These are phyloP conservation scores for Macrotus californicus DNA, from an alignment of 2,113 vertebrate species.

Conservation along the genomic window DNA sequence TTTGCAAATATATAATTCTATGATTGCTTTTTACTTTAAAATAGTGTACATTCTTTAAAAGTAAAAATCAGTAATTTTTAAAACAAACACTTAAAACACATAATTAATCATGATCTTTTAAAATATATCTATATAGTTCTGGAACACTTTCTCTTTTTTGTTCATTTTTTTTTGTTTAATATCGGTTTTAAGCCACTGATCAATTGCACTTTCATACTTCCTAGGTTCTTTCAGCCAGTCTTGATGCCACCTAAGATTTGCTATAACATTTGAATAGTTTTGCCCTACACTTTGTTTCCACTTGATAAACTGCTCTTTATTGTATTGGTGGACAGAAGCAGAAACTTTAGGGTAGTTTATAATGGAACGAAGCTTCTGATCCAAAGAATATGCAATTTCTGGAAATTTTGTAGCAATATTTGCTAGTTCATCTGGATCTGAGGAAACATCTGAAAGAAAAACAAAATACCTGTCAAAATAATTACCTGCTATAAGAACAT, in stretches of 20 bases:
- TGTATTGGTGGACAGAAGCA: slow-evolving; percentile 86
- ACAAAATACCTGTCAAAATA: slow-evolving; percentile 16
- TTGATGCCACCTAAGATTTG: slow-evolving; percentile 92
- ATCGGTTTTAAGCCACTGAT: slow-evolving; percentile 82
- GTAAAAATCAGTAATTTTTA: slow-evolving; percentile 8
- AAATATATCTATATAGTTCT: background rate
- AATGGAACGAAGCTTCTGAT: slow-evolving; percentile 84
- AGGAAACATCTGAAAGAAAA: slow-evolving; percentile 85
- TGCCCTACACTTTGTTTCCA: slow-evolving; percentile 87
- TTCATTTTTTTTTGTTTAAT: background rate
- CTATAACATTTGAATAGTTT: slow-evolving; percentile 89
- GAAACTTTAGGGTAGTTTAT: slow-evolving; percentile 91
- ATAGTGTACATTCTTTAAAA: background rate
- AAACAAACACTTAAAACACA: background rate
- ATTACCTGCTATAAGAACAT: background rate
- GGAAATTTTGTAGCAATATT: slow-evolving; percentile 86
- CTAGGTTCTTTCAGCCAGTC: slow-evolving; percentile 88
- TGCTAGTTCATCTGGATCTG: slow-evolving; percentile 89
- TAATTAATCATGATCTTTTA: background rate
- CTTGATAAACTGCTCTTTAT: slow-evolving; percentile 85
- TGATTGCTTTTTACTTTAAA: slow-evolving; percentile 11
- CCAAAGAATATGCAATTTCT: slow-evolving; percentile 78
- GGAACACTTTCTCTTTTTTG: background rate
- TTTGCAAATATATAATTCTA: slow-evolving; percentile 35
- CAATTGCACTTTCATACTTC: slow-evolving; percentile 84